Percentiles rank a stretch among this genome's conserved stretches.
Conservation (phyloP, 92 coral and sea anemone genomes). For the Palythoa heliodiscus region DNA sequence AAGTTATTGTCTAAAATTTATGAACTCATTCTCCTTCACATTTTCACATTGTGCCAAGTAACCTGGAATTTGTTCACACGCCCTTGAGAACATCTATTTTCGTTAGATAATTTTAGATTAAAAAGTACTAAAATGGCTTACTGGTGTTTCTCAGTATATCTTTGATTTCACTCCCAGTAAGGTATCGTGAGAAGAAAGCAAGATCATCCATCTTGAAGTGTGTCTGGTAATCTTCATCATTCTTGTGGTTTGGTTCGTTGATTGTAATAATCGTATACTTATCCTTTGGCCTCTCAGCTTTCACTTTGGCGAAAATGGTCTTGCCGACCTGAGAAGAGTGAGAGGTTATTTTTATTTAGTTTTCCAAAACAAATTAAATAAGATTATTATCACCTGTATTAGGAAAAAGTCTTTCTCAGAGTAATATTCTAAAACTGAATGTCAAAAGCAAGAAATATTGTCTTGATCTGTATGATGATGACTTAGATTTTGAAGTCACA, state of each 20-base stretch:
- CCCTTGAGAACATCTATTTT: not conserved
- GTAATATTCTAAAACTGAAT: too few species aligned
- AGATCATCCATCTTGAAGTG: slow-evolving; percentile 36
- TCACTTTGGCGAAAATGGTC: not conserved
- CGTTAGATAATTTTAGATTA: not conserved
- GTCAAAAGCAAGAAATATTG: too few species aligned
- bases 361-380: not conserved
- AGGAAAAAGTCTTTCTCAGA: too few species aligned
- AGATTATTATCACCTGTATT: too few species aligned
- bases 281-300: slow-evolving; percentile 21
- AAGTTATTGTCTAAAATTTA: too few species aligned
- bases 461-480: too few species aligned
- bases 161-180: slow-evolving; percentile 15
- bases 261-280: slow-evolving; percentile 22
- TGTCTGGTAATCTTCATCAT: slow-evolving; percentile 27
- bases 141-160: slow-evolving; percentile 5
- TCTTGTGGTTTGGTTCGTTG: slow-evolving; percentile 38
- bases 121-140: not conserved
- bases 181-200: slow-evolving; percentile 37
- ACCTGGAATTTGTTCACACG: not conserved
- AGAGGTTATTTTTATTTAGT: not conserved
- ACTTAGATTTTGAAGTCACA: too few species aligned
- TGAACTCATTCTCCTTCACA: too few species aligned
- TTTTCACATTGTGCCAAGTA: not conserved
- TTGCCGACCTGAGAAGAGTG: slow-evolving; percentile 6